These are phyloP conservation scores for Lethenteron reissneri DNA, from an alignment of 2,113 vertebrate species.

Conservation along the genomic window DNA sequence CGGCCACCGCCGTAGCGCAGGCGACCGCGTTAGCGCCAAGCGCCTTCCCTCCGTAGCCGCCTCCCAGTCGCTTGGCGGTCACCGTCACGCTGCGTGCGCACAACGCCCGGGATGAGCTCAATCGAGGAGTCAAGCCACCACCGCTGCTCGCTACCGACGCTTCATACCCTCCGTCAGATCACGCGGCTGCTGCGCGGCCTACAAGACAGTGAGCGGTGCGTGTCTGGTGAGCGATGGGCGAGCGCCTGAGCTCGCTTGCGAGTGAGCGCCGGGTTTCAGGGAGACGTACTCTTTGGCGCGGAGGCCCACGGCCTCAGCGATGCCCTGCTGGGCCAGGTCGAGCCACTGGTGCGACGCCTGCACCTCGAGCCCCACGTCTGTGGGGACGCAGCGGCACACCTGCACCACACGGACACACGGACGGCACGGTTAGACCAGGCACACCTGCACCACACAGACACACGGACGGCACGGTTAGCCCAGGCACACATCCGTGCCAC, in stretches of 20 bases:
- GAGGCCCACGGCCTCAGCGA: background rate
- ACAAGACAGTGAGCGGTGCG: no score
- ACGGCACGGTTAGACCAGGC: background rate
- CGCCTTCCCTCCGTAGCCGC: slow-evolving; percentile 4
- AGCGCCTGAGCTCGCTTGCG: no score
- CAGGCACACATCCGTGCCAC: no score
- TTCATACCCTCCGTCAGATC: no score
- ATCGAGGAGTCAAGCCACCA: no score
- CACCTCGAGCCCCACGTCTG: slow-evolving; percentile 2
- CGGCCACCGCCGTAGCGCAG: slow-evolving; percentile 4
- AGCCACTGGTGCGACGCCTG: slow-evolving; percentile 5
- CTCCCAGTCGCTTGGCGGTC: background rate
- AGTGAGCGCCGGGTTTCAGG: no score
- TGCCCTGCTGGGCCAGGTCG: slow-evolving; percentile 1
- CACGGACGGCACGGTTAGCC: background rate
- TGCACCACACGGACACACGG: slow-evolving; percentile 1
- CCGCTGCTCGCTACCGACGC: no score
- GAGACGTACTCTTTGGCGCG: background rate
- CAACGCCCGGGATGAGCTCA: background rate
- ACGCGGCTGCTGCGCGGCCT: no score
- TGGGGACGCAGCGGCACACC: slow-evolving; percentile 5
- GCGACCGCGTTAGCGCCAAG: background rate
- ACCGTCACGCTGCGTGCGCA: background rate
- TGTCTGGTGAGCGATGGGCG: no score
- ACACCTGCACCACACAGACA: background rate